phyloP scores from a whole-genome alignment of 2,888 invertebrate genomes.

The Plagodis pulveraria region DNA sequence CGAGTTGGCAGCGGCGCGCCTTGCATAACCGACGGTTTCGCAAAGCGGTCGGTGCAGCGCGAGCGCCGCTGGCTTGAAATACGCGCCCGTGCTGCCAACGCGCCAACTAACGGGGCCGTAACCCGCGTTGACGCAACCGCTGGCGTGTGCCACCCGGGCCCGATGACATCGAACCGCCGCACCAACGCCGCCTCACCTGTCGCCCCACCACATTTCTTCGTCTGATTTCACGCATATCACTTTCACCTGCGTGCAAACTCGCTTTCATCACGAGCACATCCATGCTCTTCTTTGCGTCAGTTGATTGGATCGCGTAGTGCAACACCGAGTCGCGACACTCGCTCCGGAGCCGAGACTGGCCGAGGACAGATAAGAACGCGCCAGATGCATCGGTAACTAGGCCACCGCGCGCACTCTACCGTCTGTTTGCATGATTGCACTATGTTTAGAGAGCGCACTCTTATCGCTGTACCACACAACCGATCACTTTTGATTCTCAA shows the following conservation, averaged over 20 bases:
- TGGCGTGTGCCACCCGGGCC: conserved; percentile 34
- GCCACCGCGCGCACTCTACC: conserved; percentile 71
- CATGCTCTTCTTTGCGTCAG: conserved; percentile 51
- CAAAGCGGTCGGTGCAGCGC: conserved; percentile 81
- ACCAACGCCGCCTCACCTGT: conserved; percentile 50
- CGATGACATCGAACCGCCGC: conserved; percentile 15
- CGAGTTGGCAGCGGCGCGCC: conserved; percentile 83
- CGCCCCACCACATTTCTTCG: conserved; percentile 62
- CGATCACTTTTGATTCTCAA: conserved; percentile 24
- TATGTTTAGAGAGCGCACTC: conserved; percentile 45
- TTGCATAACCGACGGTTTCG: conserved; percentile 84
- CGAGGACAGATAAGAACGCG: conserved; percentile 59
- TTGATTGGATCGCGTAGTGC: conserved; percentile 35
- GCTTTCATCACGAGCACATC: conserved; percentile 70
- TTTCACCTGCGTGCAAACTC: conserved; percentile 70
- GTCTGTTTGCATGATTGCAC: conserved; percentile 65
- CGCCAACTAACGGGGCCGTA: conserved; percentile 72
- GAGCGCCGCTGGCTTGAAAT: conserved; percentile 74
- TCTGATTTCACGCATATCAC: conserved; percentile 75
- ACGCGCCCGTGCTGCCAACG: conserved; percentile 71
- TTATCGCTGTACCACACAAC: conserved; percentile 16
- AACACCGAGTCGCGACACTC: conserved; percentile 36
- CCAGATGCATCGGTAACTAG: conserved; percentile 76
- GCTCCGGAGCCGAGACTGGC: conserved; percentile 32
- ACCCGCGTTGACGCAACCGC: conserved; percentile 63